Evolutionary conservation across 2,797 vertebrate species (phyloP).

Genomic region (Passerculus sandwichensis): DNA sequence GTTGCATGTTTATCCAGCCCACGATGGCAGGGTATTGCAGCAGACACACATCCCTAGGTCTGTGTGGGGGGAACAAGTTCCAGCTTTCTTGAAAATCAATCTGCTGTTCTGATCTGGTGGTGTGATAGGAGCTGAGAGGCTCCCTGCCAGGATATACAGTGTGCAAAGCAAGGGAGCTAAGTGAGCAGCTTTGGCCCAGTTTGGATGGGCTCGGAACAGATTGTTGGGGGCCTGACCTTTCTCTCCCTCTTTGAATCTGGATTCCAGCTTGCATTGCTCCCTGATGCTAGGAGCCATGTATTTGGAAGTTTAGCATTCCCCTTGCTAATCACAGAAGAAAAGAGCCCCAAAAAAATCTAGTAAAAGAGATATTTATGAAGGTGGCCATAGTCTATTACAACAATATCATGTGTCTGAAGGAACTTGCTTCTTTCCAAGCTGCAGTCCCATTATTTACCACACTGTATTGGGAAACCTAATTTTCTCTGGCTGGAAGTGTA

Average conservation of each 20-base stretch:
- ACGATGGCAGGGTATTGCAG: neutral
- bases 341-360: neutral
- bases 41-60: neutral
- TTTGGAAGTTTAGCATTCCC: constrained; percentile 18
- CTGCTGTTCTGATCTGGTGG: constrained; percentile 50
- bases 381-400: constrained; percentile 12
- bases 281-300: neutral
- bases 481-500: constrained; percentile 40
- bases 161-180: neutral
- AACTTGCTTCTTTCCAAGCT: constrained; percentile 38
- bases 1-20: neutral
- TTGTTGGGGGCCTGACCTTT: neutral
- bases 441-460: constrained; percentile 32
- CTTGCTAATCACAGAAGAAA: neutral
- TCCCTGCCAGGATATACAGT: constrained; percentile 21
- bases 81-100: constrained; percentile 49
- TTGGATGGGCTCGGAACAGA: neutral
- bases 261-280: neutral
- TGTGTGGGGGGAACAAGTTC: constrained; percentile 11
- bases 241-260: neutral
- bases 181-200: neutral
- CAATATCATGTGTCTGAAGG: constrained; percentile 28
- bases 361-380: constrained; percentile 3
- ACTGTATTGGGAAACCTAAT: constrained; percentile 20
- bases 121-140: constrained; percentile 40